phyloP scores from a whole-genome alignment of 2,113 vertebrate species.

The Oreocharis arfaki region DNA sequence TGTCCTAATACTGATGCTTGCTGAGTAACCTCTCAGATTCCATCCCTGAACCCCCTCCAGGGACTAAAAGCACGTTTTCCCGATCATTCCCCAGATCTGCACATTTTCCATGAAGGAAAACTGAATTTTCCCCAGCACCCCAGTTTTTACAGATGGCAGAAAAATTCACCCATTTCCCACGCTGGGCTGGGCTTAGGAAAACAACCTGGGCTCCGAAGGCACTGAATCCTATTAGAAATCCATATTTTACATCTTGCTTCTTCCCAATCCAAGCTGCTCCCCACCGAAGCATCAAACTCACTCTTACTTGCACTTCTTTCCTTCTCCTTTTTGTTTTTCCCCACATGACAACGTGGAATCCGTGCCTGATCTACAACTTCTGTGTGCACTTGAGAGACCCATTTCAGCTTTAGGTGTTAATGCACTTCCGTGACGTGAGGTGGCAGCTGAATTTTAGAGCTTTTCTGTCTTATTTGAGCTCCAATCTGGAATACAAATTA shows the following conservation, averaged over 20 bases:
- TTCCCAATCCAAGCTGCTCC: neutral
- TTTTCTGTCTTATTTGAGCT: neutral
- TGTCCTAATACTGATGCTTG: neutral
- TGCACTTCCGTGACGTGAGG: neutral
- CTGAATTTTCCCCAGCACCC: neutral
- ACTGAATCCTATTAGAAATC: neutral
- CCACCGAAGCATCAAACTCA: neutral
- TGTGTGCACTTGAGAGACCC: neutral
- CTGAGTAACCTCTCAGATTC: neutral
- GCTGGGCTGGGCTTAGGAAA: neutral
- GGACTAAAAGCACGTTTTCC: neutral
- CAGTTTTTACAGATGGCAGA: neutral
- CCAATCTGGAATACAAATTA: neutral
- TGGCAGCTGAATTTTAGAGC: neutral
- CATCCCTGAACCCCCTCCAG: neutral
- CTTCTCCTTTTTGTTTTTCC: neutral
- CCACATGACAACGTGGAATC: rapidly evolving
- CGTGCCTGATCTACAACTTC: neutral
- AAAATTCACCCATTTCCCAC: neutral
- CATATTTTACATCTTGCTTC: neutral
- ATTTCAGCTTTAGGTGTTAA: neutral
- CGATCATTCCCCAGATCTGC: neutral
- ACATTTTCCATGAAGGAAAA: neutral
- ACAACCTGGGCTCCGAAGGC: neutral
- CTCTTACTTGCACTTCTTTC: neutral